Percentiles rank a stretch among this genome's conserved stretches.
These are phyloP conservation scores for Campoletis raptor DNA, from an alignment of 2,888 invertebrate species.

Conservation along the genomic window DNA sequence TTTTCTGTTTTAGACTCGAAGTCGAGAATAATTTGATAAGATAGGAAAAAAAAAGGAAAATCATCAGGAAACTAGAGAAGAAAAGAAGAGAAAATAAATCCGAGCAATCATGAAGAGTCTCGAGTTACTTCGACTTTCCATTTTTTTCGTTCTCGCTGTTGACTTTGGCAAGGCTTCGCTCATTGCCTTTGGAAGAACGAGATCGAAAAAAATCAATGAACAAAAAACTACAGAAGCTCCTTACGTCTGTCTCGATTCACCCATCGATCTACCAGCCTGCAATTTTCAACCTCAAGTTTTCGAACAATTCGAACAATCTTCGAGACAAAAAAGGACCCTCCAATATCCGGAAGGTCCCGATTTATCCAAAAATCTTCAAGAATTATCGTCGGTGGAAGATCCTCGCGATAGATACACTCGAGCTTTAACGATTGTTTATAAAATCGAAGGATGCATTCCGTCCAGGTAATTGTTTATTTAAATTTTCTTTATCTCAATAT, in stretches of 20 bases:
- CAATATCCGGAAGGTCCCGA: background rate
- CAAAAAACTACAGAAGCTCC: slow-evolving; percentile 27
- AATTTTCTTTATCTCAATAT: background rate
- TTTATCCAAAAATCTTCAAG: background rate
- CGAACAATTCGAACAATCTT: slow-evolving; percentile 12
- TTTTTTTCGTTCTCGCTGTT: slow-evolving; percentile 28
- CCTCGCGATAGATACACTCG: slow-evolving; percentile 11
- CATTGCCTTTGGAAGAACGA: slow-evolving; percentile 33
- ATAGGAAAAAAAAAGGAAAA: background rate
- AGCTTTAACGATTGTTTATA: slow-evolving; percentile 61
- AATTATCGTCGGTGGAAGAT: background rate
- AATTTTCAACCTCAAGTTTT: slow-evolving; percentile 52
- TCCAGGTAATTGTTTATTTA: slow-evolving; percentile 64
- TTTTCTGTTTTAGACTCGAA: slow-evolving; percentile 38
- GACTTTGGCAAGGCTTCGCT: slow-evolving; percentile 31
- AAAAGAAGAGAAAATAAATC: background rate
- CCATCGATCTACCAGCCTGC: slow-evolving; percentile 72
- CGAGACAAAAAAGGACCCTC: slow-evolving; percentile 24
- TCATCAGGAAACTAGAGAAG: background rate
- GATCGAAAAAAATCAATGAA: slow-evolving; percentile 11
- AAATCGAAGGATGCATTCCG: slow-evolving; percentile 73
- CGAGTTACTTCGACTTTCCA: slow-evolving; percentile 11
- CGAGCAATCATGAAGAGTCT: slow-evolving; percentile 45
- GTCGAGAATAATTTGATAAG: background rate
- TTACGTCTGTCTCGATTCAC: slow-evolving; percentile 73